Evolutionary conservation across 1,140 invertebrate species (phyloP).

Genomic region (Glossosoma conforme): DNA sequence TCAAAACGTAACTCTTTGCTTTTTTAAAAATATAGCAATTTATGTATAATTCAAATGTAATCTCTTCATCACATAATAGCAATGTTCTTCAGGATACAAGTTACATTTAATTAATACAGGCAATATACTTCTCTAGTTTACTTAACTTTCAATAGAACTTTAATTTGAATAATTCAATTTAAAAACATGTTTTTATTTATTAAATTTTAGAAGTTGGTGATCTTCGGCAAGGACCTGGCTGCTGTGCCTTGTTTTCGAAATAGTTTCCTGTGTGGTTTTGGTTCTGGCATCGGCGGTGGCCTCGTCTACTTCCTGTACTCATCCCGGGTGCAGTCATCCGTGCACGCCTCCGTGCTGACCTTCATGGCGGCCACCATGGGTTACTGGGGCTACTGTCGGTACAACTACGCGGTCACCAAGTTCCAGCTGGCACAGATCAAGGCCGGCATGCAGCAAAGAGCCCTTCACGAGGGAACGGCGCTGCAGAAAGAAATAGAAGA

Average conservation of each 20-base stretch:
- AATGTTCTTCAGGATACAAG: too few species aligned
- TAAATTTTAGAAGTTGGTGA: slow-evolving; percentile 22
- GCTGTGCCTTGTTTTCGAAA: slow-evolving; percentile 54
- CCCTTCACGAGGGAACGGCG: slow-evolving; percentile 41
- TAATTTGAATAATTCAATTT: too few species aligned
- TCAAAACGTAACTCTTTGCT: too few species aligned
- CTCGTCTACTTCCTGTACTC: slow-evolving; percentile 56
- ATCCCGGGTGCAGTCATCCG: slow-evolving; percentile 47
- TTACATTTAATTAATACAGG: too few species aligned
- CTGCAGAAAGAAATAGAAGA: slow-evolving; percentile 10
- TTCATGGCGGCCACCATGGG: slow-evolving; percentile 49
- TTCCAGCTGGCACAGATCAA: slow-evolving; percentile 43
- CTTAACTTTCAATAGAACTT: too few species aligned
- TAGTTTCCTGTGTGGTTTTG: slow-evolving; percentile 53
- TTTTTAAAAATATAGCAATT: too few species aligned
- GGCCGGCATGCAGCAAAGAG: slow-evolving; percentile 37
- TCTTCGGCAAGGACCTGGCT: slow-evolving; percentile 50
- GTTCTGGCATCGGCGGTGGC: slow-evolving; percentile 51
- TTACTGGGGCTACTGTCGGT: slow-evolving; percentile 53
- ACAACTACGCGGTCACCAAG: slow-evolving; percentile 44
- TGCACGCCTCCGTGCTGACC: slow-evolving; percentile 48
- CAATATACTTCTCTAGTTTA: too few species aligned
- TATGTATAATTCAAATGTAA: too few species aligned
- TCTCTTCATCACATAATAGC: too few species aligned
- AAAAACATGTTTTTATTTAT: too few species aligned